Evolutionary conservation across 2,113 vertebrate species (phyloP).

Genomic region (Callipepla squamata): DNA sequence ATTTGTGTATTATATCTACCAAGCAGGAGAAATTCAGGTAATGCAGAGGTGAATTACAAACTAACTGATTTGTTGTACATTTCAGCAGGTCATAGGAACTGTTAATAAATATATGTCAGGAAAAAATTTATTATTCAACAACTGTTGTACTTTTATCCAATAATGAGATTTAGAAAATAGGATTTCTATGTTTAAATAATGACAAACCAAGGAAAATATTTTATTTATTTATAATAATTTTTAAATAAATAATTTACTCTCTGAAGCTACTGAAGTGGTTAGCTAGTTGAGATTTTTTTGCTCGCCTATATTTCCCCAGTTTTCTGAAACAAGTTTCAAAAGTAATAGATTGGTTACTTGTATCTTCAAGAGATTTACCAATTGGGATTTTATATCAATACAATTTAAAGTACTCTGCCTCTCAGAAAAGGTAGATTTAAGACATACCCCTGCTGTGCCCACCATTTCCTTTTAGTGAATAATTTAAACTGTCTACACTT

Average conservation of each 20-base stretch:
- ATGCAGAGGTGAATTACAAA: background rate
- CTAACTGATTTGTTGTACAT: background rate
- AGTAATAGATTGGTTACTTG: background rate
- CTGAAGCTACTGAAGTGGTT: background rate
- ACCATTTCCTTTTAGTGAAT: background rate
- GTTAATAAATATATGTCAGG: background rate
- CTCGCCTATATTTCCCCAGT: fast-evolving
- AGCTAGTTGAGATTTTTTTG: background rate
- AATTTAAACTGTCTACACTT: background rate
- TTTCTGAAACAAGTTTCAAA: background rate
- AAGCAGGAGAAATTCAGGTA: background rate
- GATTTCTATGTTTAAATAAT: background rate
- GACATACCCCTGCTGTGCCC: fast-evolving
- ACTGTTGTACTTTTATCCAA: background rate
- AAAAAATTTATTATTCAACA: background rate
- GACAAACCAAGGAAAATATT: fast-evolving
- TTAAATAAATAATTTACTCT: background rate
- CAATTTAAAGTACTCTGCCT: background rate
- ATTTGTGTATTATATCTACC: background rate
- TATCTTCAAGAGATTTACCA: background rate
- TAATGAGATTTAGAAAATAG: background rate
- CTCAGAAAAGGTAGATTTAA: background rate
- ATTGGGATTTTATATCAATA: fast-evolving
- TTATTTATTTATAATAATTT: background rate
- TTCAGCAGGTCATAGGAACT: background rate